phyloP scores from a whole-genome alignment of 2,113 vertebrate genomes.

The Eubucco bourcierii region DNA sequence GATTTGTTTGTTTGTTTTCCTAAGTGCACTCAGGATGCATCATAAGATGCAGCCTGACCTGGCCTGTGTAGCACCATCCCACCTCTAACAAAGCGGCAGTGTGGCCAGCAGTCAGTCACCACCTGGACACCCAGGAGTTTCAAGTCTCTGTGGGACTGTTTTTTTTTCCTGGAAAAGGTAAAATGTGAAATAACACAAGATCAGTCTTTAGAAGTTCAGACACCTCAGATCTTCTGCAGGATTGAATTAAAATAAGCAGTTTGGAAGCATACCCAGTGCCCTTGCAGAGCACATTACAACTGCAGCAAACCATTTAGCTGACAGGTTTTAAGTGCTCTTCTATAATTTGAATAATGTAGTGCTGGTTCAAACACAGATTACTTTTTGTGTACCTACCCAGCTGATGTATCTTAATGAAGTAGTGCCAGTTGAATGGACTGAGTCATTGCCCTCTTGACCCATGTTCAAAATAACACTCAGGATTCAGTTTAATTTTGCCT shows the following conservation, averaged over 20 bases:
- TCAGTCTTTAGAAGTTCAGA: neutral
- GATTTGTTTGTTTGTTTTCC: neutral
- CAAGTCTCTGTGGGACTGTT: neutral
- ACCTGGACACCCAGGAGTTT: neutral
- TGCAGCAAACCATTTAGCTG: neutral
- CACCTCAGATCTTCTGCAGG: neutral
- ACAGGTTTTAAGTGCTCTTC: neutral
- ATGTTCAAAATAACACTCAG: neutral
- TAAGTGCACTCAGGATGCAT: rapidly evolving
- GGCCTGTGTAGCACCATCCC: too few relatives aligned
- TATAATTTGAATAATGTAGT: neutral
- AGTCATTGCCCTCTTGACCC: neutral
- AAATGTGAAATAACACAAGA: neutral
- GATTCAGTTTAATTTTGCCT: neutral
- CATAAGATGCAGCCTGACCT: neutral
- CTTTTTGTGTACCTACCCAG: neutral
- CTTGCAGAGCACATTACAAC: neutral
- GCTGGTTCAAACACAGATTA: neutral
- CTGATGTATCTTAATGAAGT: neutral
- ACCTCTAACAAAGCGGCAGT: rapidly evolving
- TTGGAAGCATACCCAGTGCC: neutral
- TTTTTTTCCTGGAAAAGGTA: neutral
- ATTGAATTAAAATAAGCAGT: neutral
- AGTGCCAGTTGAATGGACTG: neutral
- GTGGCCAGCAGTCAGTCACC: neutral